Conservation (phyloP, 2,113 vertebrate genomes). For the Sceloporus tristichus region DNA sequence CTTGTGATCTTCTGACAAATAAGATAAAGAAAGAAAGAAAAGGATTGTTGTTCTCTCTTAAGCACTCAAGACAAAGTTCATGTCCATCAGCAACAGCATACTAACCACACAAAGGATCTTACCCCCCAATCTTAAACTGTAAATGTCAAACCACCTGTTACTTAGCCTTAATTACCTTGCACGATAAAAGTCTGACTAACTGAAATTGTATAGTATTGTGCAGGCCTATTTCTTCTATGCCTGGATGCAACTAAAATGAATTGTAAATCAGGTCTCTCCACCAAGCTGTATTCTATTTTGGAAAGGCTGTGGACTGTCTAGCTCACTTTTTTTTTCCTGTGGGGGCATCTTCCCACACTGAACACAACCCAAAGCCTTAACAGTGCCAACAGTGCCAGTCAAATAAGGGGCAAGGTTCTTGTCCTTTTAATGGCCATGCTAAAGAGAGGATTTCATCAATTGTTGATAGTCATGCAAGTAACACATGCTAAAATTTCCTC, state of each 20-base stretch:
- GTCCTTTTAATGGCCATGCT: no score
- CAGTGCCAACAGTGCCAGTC: no score
- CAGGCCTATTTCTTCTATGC: background rate
- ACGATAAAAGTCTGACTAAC: background rate
- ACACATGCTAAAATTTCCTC: no score
- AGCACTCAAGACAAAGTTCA: background rate
- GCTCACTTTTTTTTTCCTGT: background rate
- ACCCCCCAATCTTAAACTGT: background rate
- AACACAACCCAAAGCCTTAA: background rate
- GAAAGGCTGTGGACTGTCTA: background rate
- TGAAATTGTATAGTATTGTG: background rate
- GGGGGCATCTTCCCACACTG: background rate
- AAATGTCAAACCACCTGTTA: background rate
- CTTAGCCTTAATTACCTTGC: background rate
- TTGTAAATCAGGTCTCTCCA: background rate
- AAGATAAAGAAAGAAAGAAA: background rate
- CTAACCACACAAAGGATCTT: background rate
- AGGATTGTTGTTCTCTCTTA: background rate
- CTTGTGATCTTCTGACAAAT: background rate
- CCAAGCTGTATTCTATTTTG: background rate
- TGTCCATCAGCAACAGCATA: background rate
- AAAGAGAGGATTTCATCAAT: no score
- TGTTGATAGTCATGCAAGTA: no score
- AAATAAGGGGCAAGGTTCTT: no score
- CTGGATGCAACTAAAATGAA: background rate